Percentiles rank a stretch among this genome's conserved stretches.
These are phyloP conservation scores for Pandemis heparana DNA, from an alignment of 2,888 invertebrate genomes.

Conservation along the genomic window DNA sequence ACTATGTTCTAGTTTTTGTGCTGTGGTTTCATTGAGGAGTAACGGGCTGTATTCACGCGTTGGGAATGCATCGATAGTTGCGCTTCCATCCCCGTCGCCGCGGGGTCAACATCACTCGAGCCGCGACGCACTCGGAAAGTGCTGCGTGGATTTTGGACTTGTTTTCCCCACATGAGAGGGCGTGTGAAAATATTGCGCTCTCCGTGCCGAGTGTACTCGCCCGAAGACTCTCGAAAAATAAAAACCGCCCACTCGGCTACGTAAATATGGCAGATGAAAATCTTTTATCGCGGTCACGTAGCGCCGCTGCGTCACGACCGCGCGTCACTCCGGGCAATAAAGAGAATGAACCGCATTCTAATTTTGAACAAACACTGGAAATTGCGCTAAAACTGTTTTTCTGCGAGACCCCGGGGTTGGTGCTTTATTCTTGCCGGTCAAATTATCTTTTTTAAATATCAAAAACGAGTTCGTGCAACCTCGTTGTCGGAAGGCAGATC, in stretches of 20 bases:
- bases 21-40: conserved; percentile 60
- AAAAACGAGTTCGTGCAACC: conserved; percentile 45
- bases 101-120: conserved; percentile 63
- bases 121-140: conserved; percentile 49
- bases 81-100: conserved; percentile 41
- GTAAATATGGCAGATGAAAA: conserved; percentile 86
- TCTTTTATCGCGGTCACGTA: conserved; percentile 86
- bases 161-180: conserved; percentile 69
- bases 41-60: conserved; percentile 58
- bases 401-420: conserved; percentile 5
- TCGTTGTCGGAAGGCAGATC: conserved; percentile 59
- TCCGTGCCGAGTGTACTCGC: conserved; percentile 64
- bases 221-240: conserved; percentile 80
- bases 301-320: conserved; percentile 82
- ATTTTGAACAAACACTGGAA: conserved; percentile 79
- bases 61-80: conserved; percentile 65
- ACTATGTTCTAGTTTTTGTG: conserved; percentile 66
- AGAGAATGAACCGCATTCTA: conserved; percentile 80
- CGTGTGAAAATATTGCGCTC: conserved; percentile 80
- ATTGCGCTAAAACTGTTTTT: conserved; percentile 63
- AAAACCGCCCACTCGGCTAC: conserved; percentile 84
- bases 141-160: conserved; percentile 47
- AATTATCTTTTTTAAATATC: conserved; percentile 31
- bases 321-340: conserved; percentile 82
- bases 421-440: conserved; percentile 10